These are phyloP conservation scores for Xenops minutus DNA, from an alignment of 2,797 vertebrate species.

Conservation along the genomic window DNA sequence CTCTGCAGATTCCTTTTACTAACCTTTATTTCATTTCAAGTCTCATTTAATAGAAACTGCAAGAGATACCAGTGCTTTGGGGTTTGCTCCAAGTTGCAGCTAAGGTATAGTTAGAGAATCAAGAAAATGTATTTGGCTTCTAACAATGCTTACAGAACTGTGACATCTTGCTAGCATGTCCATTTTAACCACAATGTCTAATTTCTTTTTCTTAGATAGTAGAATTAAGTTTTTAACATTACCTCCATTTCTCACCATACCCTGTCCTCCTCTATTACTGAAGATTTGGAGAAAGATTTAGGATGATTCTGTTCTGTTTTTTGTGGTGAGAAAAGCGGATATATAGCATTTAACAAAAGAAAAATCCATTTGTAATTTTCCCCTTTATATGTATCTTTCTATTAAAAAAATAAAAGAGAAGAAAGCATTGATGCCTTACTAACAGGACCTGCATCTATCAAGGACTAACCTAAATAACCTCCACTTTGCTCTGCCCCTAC, in stretches of 20 bases:
- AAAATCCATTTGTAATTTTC: background rate
- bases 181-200: background rate
- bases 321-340: background rate
- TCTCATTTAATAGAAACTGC: background rate
- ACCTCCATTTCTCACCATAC: background rate
- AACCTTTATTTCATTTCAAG: background rate
- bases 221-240: background rate
- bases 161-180: background rate
- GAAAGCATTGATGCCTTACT: background rate
- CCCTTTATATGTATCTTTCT: background rate
- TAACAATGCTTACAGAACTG: fast-evolving
- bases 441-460: background rate
- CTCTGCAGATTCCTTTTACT: background rate
- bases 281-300: background rate
- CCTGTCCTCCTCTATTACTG: background rate
- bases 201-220: background rate
- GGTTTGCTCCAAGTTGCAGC: background rate
- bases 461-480: background rate
- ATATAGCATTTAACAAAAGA: background rate
- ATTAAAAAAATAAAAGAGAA: background rate
- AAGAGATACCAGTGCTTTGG: background rate
- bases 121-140: background rate
- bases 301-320: background rate
- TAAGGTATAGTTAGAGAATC: background rate
- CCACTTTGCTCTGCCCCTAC: background rate